Percentiles rank a stretch among this genome's conserved stretches.
These are phyloP conservation scores for Azorinus chamasolen DNA, from an alignment of 2,888 invertebrate species.

Conservation along the genomic window DNA sequence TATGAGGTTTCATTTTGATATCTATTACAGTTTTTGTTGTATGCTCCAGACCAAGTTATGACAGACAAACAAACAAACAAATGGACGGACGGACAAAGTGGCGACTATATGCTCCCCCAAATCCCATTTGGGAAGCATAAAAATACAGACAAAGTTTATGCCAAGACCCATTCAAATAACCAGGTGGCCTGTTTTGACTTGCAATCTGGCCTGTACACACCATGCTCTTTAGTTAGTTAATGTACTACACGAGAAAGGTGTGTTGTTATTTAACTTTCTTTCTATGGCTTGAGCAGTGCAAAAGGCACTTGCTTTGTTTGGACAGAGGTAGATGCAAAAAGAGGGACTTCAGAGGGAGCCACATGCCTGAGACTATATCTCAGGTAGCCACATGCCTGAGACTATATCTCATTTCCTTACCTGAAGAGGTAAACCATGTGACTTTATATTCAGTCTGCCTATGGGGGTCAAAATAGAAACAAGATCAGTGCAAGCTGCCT, in stretches of 20 bases:
- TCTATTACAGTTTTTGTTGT: too few species aligned
- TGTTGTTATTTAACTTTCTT: slow-evolving; percentile 44
- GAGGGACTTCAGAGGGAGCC: slow-evolving; percentile 39
- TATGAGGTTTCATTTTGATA: too few species aligned
- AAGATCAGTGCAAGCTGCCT: slow-evolving; percentile 34
- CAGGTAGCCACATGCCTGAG: too few species aligned
- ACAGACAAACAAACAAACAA: too few species aligned
- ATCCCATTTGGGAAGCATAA: too few species aligned
- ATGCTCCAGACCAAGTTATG: too few species aligned
- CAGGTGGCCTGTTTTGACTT: slow-evolving; percentile 37
- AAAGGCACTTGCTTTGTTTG: slow-evolving; percentile 42
- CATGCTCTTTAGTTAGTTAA: slow-evolving; percentile 25
- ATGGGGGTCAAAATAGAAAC: slow-evolving; percentile 48
- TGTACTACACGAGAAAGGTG: slow-evolving; percentile 45
- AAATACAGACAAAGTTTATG: slow-evolving; percentile 9
- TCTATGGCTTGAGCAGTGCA: slow-evolving; percentile 19
- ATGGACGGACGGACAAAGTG: too few species aligned
- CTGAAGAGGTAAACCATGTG: slow-evolving; percentile 24
- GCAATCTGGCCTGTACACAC: slow-evolving; percentile 45
- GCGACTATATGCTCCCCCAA: too few species aligned
- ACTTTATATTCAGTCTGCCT: slow-evolving; percentile 50
- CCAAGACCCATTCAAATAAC: slow-evolving; percentile 2
- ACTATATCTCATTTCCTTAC: slow-evolving; percentile 14
- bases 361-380: slow-evolving; percentile 45
- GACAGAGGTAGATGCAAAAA: slow-evolving; percentile 39